Base-by-base conservation (phyloP, 2,113 vertebrate genomes). In the Erythrocebus patas region DNA sequence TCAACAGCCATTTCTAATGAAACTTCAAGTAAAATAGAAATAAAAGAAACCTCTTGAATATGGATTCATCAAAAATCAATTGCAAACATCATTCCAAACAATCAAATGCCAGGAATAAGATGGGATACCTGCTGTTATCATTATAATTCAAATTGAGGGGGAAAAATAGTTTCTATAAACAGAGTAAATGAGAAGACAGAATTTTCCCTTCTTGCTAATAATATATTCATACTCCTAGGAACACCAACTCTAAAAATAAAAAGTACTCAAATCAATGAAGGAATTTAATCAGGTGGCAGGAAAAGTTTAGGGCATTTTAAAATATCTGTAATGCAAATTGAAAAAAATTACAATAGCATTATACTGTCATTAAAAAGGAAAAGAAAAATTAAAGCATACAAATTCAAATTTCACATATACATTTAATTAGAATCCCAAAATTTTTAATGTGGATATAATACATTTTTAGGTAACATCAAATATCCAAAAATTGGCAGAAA, bases 71-170 rank as follows among this genome's bases (percentile, higher is more conserved):
- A 1, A 88, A 93, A 93, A 92, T 40, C n/a, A 92, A 35, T 5
- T 78, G n/a, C 72, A 96, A 93, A 91, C 13, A 80, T 84, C 70
- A 94, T 45, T 59, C 50, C 85, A 95, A 94, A 94, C 9, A 92
- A 91, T 73, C 59, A 84, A 81, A 88, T 45, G 8, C 18, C 35
- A 94, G 73, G 16, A 88, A 88, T 68, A 87, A 83, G 23, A 86
- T 17, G n/a, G 23, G n/a, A 89, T 45, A 13, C 13, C 30, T 89
- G n/a, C 50, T 73, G 35, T 90, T 68, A 66, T 38, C 57, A 43
- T 45, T 78, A 90, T 30, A 90, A 25, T 45, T 64, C 9, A 64
- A 91, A 64, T 30, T 25, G 13, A 73, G 50, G n/a, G 9, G 20
- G 5, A 48, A 84, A 94, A 72, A 57, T 6, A 30, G 48, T 76